A percentile compares a stretch with the other conserved stretches of the same genome.
These are phyloP conservation scores for Boloria euphrosyne DNA, from an alignment of 2,888 invertebrate species.

Conservation along the genomic window DNA sequence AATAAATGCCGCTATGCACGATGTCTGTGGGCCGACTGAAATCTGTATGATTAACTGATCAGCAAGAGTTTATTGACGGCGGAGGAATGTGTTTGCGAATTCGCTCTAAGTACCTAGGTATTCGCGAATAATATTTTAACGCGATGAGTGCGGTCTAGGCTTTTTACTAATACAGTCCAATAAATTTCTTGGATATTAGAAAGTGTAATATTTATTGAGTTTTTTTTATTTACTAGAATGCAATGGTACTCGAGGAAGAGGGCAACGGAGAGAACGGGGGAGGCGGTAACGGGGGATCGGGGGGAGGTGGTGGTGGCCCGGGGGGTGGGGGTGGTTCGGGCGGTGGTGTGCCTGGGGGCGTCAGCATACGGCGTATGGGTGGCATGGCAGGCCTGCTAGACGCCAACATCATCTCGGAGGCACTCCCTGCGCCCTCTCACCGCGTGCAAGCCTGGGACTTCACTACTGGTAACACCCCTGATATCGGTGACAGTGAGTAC, in stretches of 20 bases:
- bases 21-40: no score
- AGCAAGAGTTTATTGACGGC: no score
- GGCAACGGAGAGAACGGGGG: constrained; percentile 39
- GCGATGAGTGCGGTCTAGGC: no score
- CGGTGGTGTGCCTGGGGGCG: constrained; percentile 32
- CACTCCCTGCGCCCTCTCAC: constrained; percentile 86
- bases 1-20: no score
- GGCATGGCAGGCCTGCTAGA: constrained; percentile 71
- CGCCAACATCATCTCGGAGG: constrained; percentile 74
- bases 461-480: constrained; percentile 86
- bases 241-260: constrained; percentile 78
- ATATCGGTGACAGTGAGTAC: constrained; percentile 87
- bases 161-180: no score
- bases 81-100: no score
- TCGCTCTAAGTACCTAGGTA: no score
- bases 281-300: neutral
- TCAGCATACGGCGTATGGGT: constrained; percentile 55
- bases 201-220: neutral
- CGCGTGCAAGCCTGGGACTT: constrained; percentile 94
- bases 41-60: no score
- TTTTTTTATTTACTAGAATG: constrained; percentile 56
- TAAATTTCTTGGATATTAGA: neutral
- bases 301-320: constrained; percentile 22
- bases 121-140: no score
- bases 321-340: constrained; percentile 37